Conservation (phyloP, 2,797 vertebrate genomes). For the Xiphorhynchus erythropygius region DNA sequence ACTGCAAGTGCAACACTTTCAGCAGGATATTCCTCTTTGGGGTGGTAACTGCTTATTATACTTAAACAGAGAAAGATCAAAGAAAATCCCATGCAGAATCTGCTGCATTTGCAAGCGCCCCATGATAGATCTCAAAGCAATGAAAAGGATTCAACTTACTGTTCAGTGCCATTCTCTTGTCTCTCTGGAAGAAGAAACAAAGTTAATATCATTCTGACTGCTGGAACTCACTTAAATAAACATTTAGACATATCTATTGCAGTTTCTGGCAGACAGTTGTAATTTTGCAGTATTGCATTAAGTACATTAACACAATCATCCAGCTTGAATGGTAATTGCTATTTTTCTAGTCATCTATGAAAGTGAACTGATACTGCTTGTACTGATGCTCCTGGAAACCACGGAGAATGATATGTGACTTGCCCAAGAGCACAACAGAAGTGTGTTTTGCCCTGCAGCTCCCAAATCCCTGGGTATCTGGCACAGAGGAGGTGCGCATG, state of each 20-base stretch:
- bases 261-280: neutral
- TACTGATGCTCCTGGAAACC: neutral
- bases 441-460: neutral
- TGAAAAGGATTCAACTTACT: constrained; percentile 68
- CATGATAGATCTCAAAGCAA: neutral
- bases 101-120: neutral
- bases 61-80: neutral
- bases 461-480: neutral
- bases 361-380: neutral
- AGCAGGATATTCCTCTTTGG: neutral
- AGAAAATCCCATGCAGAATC: neutral
- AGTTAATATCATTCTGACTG: neutral
- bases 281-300: neutral
- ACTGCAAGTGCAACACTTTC: neutral
- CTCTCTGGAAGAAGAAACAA: constrained; percentile 66
- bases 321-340: neutral
- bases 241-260: neutral
- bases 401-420: neutral
- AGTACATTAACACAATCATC: neutral
- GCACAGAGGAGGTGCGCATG: neutral
- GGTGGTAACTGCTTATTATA: neutral
- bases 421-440: neutral
- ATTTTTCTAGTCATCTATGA: neutral
- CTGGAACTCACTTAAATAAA: neutral
- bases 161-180: constrained; percentile 74